A percentile compares a stretch with the other conserved stretches of the same genome.
phyloP scores from a whole-genome alignment of 2,797 vertebrate species.

The Gallinago nigripennis region DNA sequence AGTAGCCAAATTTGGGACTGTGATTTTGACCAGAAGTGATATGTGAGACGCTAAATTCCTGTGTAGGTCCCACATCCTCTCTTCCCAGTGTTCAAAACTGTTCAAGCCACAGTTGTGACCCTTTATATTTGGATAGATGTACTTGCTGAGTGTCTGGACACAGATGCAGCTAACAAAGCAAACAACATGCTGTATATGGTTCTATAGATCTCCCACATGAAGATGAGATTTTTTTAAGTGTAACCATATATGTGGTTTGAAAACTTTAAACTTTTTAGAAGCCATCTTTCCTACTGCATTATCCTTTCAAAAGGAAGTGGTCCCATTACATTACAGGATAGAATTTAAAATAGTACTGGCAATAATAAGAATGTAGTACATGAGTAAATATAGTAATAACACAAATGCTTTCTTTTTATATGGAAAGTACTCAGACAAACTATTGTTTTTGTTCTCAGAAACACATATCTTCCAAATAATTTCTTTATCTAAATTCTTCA shows the following conservation, averaged over 20 bases:
- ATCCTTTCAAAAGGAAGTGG: not conserved
- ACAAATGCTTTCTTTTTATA: not conserved
- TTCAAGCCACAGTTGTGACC: not conserved
- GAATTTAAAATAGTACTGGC: not conserved
- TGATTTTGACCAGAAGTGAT: not conserved
- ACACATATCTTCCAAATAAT: not conserved
- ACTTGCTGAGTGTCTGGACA: not conserved
- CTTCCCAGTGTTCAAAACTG: not conserved
- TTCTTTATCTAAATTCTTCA: conserved; percentile 40
- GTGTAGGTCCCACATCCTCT: too few species aligned
- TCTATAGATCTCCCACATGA: not conserved
- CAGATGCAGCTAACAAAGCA: not conserved
- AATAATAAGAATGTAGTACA: not conserved
- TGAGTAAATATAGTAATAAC: not conserved
- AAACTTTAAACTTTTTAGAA: not conserved
- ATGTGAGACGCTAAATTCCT: not conserved
- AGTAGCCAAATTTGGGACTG: not conserved
- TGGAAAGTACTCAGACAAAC: not conserved
- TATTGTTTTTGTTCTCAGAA: conserved; percentile 1
- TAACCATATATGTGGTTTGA: not conserved
- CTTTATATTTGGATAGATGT: not conserved
- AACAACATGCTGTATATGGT: fast-evolving
- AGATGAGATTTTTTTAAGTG: not conserved
- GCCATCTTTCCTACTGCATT: not conserved
- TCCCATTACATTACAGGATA: not conserved